Evolutionary conservation across 2,888 invertebrate genomes (phyloP).

Genomic region (Lamproptera curius): DNA sequence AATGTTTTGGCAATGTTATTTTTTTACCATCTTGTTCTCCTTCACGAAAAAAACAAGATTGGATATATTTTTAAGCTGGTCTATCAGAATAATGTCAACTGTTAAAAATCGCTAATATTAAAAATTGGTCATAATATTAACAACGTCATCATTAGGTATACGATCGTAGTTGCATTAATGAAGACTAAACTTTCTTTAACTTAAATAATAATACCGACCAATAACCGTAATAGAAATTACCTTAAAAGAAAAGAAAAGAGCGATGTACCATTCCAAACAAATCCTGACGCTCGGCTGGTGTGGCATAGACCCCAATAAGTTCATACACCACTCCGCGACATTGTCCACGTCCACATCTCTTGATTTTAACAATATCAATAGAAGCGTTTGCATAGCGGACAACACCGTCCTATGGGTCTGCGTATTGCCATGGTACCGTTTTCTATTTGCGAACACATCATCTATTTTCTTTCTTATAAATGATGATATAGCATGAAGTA

Average conservation of each 20-base stretch:
- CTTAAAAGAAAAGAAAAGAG: slow-evolving; percentile 49
- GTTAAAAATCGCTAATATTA: too few relatives aligned
- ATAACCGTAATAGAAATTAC: too few relatives aligned
- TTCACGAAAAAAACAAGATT: too few relatives aligned
- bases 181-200: too few relatives aligned
- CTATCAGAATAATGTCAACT: too few relatives aligned
- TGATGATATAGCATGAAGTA: slow-evolving; percentile 37
- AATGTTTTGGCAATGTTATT: too few relatives aligned
- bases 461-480: slow-evolving; percentile 50
- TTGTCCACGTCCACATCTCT: slow-evolving; percentile 30
- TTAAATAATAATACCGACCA: too few relatives aligned
- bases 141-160: too few relatives aligned
- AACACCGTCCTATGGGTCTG: slow-evolving; percentile 54
- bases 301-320: slow-evolving; percentile 51
- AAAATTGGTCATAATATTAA: too few relatives aligned
- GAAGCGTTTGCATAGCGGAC: slow-evolving; percentile 50
- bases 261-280: slow-evolving; percentile 61
- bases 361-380: slow-evolving; percentile 43
- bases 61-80: too few relatives aligned
- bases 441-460: slow-evolving; percentile 50
- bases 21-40: too few relatives aligned
- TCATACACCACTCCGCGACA: slow-evolving; percentile 47
- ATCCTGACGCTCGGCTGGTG: slow-evolving; percentile 61
- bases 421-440: slow-evolving; percentile 64
- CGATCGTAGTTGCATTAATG: too few relatives aligned